Evolutionary conservation across 2,888 invertebrate species (phyloP), one percentile per base, ranked within the genome.

Genomic region (Dicycla oo): DNA sequence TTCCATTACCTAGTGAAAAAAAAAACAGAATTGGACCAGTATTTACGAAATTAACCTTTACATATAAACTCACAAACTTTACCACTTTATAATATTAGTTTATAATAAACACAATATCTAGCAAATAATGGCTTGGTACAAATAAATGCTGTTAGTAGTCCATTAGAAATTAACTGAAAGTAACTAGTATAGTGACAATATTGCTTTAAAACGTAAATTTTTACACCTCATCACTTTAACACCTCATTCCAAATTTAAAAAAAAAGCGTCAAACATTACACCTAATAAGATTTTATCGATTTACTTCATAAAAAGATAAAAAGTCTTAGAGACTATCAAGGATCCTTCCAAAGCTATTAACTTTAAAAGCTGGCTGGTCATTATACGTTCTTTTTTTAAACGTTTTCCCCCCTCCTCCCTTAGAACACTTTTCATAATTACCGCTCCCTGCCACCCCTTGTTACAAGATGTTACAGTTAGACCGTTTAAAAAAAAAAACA

Each of bases 351-450:
- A 95, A 94, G 94, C 95, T 94, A 95, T 95, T 95, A 95, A 94
- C 85, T 93, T 91, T 94, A 92, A 94, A 94, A 94, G 94, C 94
- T 91, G 91, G 91, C 92, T 89, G 92, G 93, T 93, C 95, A 93
- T 95, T 95, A 94, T 90, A 94, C 91, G 57, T 91, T 89, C 89
- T 93, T 94, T 95, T 93, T 95, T 94, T 93, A 92, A 94, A 93
- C 92, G 94, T 90, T 90, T 88, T 88, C 86, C 90, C 91, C 92
- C 91, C 47, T 40, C 54, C 87, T 91, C 92, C 93, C 86, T 89
- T 85, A 73, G 92, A 94, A 95, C 95, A 95, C 95, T 96, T 95
- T 95, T 95, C 95, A 94, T 95, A 95, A 95, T 96, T 95, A 95
- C 94, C 91, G 90, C 90, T 87, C 89, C 90, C 89, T 86, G 85